These are phyloP conservation scores for Pherbina coryleti DNA, from an alignment of 2,888 invertebrate species.

Conservation along the genomic window DNA sequence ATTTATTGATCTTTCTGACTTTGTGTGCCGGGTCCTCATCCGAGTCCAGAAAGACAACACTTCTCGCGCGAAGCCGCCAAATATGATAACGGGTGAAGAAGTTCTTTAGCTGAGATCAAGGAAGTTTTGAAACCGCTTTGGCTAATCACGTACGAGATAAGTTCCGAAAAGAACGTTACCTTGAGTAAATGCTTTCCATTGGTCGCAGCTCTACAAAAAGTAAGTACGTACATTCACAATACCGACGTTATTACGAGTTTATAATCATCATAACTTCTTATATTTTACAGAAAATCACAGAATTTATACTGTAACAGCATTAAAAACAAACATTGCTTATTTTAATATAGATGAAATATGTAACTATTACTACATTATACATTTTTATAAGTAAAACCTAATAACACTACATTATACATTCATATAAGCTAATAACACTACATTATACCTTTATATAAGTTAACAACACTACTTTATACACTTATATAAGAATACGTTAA, in stretches of 20 bases:
- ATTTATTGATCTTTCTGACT: constrained; percentile 2
- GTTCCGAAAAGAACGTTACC: neutral
- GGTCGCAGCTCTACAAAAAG: constrained; percentile 2
- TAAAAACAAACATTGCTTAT: too few relatives aligned
- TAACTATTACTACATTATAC: too few relatives aligned
- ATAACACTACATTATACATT: too few relatives aligned
- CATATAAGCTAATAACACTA: too few relatives aligned
- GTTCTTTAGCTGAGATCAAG: neutral
- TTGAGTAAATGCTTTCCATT: constrained; percentile 22
- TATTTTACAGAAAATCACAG: constrained; percentile 13
- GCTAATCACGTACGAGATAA: constrained; percentile 4
- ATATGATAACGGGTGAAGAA: constrained; percentile 22
- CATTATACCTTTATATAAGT: too few relatives aligned
- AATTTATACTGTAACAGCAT: neutral
- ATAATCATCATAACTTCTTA: neutral
- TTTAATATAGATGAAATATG: too few relatives aligned
- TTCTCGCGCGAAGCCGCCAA: neutral
- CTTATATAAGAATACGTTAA: too few relatives aligned
- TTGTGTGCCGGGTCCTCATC: constrained; percentile 1
- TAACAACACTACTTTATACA: too few relatives aligned
- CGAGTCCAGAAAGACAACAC: constrained; percentile 5
- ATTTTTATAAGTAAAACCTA: too few relatives aligned
- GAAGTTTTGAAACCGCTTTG: constrained; percentile 12
- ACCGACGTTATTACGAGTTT: neutral
- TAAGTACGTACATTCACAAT: neutral